These are phyloP conservation scores for Motacilla tschutschensis DNA, from an alignment of 2,113 vertebrate species.

Conservation along the genomic window DNA sequence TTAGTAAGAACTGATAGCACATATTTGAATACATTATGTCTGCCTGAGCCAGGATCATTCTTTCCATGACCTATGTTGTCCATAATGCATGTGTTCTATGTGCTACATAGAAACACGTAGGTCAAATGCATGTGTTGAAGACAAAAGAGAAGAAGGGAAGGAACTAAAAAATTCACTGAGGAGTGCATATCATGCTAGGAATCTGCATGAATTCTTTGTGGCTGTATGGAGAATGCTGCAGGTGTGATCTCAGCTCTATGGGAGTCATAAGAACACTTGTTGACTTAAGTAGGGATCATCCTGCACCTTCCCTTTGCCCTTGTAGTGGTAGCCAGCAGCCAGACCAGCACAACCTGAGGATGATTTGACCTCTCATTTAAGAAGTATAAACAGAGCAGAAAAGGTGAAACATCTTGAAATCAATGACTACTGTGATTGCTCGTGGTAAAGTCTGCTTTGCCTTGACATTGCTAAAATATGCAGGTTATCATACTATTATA, in stretches of 20 bases:
- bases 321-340: background rate
- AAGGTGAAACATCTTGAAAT: background rate
- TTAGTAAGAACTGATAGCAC: constrained; percentile 37
- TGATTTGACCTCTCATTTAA: background rate
- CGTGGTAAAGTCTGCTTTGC: background rate
- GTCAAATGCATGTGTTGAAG: background rate
- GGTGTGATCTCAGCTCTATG: background rate
- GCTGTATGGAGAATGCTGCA: background rate
- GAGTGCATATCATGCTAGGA: background rate
- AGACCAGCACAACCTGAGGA: background rate
- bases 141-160: background rate
- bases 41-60: constrained; percentile 19
- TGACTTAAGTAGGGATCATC: background rate
- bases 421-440: background rate
- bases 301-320: background rate
- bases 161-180: background rate
- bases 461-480: background rate
- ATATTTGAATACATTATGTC: constrained; percentile 4
- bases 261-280: background rate
- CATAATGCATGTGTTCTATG: constrained; percentile 37
- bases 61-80: background rate
- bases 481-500: background rate
- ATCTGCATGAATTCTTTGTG: constrained; percentile 23
- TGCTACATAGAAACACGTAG: background rate
- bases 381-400: background rate